These are phyloP conservation scores for Podarcis muralis DNA, from an alignment of 2,113 vertebrate species.

Conservation along the genomic window DNA sequence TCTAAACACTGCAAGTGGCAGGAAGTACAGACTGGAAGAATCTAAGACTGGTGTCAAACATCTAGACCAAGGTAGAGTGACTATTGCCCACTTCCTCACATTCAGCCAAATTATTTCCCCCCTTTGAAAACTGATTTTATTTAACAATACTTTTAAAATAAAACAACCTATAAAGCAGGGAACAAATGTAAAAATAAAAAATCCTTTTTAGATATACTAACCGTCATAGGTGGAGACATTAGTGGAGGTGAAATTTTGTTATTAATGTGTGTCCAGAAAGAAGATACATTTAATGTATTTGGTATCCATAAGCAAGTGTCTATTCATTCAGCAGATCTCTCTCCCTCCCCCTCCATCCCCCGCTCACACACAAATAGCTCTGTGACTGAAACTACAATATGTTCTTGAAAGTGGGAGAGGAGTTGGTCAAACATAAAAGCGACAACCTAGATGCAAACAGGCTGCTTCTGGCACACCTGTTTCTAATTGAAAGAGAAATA, in stretches of 20 bases:
- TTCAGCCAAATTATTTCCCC: background rate
- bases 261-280: background rate
- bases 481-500: background rate
- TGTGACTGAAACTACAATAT: slow-evolving; percentile 22
- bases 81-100: background rate
- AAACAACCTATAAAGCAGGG: background rate
- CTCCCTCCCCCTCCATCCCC: no score
- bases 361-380: background rate
- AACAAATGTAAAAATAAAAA: background rate
- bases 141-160: slow-evolving; percentile 14
- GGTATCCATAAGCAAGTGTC: background rate
- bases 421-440: slow-evolving; percentile 31
- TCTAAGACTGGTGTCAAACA: slow-evolving; percentile 67
- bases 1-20: slow-evolving; percentile 65
- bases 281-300: background rate
- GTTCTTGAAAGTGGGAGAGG: background rate
- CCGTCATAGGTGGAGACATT: no score
- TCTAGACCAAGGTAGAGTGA: slow-evolving; percentile 74
- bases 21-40: slow-evolving; percentile 72
- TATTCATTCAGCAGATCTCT: background rate
- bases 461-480: background rate
- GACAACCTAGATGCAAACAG: background rate
- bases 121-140: background rate
- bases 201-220: background rate
- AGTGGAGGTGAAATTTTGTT: background rate